These are phyloP conservation scores for Drosophila subobscura DNA, from an alignment of 1,140 invertebrate genomes.

Conservation along the genomic window DNA sequence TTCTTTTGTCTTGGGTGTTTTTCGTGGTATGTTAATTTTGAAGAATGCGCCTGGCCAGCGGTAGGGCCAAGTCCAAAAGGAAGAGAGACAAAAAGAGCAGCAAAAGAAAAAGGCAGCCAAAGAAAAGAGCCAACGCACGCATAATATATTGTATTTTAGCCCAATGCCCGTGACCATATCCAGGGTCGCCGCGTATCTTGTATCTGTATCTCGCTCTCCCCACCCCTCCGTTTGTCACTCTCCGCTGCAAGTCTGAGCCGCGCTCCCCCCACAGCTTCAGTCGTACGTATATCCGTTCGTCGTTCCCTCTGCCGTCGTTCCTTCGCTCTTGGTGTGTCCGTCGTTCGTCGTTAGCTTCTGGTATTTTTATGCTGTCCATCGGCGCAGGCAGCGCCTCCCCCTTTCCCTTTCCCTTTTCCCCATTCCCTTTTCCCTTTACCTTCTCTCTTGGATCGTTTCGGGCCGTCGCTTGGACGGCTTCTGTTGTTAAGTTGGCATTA, in stretches of 20 bases:
- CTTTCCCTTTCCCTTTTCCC: slow-evolving; percentile 16
- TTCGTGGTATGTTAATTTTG: slow-evolving; percentile 72
- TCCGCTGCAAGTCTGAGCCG: slow-evolving; percentile 6
- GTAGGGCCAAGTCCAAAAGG: slow-evolving; percentile 28
- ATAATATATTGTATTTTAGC: slow-evolving; percentile 66
- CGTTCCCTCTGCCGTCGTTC: no score
- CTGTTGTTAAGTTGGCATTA: slow-evolving; percentile 81
- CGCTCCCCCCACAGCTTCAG: slow-evolving; percentile 56
- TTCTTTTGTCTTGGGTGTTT: slow-evolving; percentile 48
- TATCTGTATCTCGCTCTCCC: slow-evolving; percentile 51
- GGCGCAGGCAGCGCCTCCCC: slow-evolving; percentile 25
- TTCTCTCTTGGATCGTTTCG: slow-evolving; percentile 32
- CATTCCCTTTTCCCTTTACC: slow-evolving; percentile 8
- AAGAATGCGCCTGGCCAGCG: slow-evolving; percentile 43
- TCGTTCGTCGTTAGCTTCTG: slow-evolving; percentile 72
- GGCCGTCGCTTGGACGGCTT: slow-evolving; percentile 73
- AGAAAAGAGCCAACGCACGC: slow-evolving; percentile 43
- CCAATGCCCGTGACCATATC: slow-evolving; percentile 69
- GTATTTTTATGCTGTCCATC: slow-evolving; percentile 57
- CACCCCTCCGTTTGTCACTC: slow-evolving; percentile 22
- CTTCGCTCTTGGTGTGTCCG: slow-evolving; percentile 38
- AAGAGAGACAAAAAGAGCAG: neutral
- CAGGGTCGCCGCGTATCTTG: slow-evolving; percentile 63
- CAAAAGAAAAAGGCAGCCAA: slow-evolving; percentile 14
- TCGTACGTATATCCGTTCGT: slow-evolving; percentile 65